A percentile compares a stretch with the other conserved stretches of the same genome.
Evolutionary conservation across 2,113 vertebrate species (phyloP).

Genomic region (Cichladusa arquata): DNA sequence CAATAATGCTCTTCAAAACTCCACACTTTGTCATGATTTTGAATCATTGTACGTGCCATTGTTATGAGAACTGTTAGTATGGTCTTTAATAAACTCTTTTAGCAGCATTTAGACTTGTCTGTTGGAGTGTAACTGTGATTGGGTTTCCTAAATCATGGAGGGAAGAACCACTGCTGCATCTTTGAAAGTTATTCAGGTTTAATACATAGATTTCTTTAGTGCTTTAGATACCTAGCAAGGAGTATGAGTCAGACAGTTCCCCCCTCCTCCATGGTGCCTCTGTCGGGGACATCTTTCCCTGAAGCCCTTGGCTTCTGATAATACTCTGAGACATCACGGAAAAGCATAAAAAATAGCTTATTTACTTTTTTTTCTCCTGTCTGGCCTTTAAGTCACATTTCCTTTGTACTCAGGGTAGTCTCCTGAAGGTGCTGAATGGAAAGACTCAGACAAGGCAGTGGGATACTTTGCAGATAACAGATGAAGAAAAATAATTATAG

Average conservation of each 20-base stretch:
- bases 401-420: neutral
- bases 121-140: neutral
- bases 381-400: neutral
- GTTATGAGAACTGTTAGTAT: conserved; percentile 63
- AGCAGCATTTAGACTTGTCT: conserved; percentile 54
- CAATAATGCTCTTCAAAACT: conserved; percentile 8
- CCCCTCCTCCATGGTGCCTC: neutral
- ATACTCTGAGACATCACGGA: neutral
- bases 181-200: neutral
- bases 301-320: neutral
- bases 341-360: neutral
- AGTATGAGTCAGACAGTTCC: neutral
- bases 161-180: neutral
- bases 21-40: conserved; percentile 57
- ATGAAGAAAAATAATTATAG: neutral
- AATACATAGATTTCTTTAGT: neutral
- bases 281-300: neutral
- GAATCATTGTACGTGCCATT: conserved; percentile 73
- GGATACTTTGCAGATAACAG: neutral
- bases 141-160: neutral
- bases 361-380: neutral
- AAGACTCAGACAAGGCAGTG: neutral
- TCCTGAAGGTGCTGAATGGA: neutral
- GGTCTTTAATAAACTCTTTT: conserved; percentile 78
- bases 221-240: neutral